phyloP scores from a whole-genome alignment of 2,113 vertebrate species.

The Zapornia atra region DNA sequence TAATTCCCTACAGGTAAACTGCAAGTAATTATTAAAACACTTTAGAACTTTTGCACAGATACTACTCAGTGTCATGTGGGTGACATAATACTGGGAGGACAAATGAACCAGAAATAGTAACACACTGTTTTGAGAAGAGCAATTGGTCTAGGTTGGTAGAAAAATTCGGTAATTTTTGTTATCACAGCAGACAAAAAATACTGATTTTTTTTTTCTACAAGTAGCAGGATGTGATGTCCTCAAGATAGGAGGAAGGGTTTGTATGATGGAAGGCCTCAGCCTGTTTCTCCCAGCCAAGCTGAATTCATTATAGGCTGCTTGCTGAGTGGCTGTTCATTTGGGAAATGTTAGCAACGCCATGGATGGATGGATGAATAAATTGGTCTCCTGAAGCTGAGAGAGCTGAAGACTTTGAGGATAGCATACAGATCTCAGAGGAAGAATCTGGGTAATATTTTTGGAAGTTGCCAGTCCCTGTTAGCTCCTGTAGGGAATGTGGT shows the following conservation, averaged over 20 bases:
- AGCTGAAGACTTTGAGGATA: background rate
- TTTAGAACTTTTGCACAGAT: background rate
- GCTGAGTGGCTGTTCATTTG: conserved; percentile 14
- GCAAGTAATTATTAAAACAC: conserved; percentile 20
- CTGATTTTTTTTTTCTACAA: background rate
- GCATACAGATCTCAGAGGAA: background rate
- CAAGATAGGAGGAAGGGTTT: background rate
- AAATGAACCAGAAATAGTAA: background rate
- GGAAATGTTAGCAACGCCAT: background rate
- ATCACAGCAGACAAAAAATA: background rate
- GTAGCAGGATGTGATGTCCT: background rate
- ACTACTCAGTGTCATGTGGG: background rate
- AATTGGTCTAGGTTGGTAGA: background rate
- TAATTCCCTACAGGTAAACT: conserved; percentile 14
- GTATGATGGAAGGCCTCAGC: background rate
- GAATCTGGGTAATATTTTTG: background rate
- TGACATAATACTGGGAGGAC: background rate
- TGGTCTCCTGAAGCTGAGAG: background rate
- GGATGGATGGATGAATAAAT: conserved; percentile 26
- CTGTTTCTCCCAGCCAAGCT: background rate
- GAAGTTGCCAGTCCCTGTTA: background rate
- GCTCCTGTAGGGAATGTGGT: background rate
- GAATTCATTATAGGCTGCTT: background rate
- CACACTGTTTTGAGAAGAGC: background rate
- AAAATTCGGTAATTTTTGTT: background rate